phyloP scores from a whole-genome alignment of 2,888 invertebrate species.

The Zele albiditarsus region DNA sequence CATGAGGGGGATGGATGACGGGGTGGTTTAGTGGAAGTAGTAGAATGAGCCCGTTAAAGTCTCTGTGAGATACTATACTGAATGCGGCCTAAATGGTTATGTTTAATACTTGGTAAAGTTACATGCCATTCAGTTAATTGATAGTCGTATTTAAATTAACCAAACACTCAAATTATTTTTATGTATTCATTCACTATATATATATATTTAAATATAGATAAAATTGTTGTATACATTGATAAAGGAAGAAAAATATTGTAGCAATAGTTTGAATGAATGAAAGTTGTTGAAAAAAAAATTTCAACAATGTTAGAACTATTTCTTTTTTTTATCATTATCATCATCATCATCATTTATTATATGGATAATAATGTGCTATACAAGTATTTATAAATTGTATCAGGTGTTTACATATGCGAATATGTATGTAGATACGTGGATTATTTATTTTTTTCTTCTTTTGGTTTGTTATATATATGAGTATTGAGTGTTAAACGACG shows the following conservation, averaged over 20 bases:
- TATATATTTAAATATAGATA: conserved; percentile 9
- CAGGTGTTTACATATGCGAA: background rate
- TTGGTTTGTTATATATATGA: background rate
- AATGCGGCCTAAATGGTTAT: conserved; percentile 41
- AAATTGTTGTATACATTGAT: conserved; percentile 19
- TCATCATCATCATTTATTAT: background rate
- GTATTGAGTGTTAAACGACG: conserved; percentile 27
- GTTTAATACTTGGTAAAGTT: background rate
- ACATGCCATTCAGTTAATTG: conserved; percentile 50
- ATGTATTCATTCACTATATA: conserved; percentile 7
- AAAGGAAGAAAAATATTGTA: no score
- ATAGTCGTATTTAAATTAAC: conserved; percentile 61
- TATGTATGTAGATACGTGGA: background rate
- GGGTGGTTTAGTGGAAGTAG: conserved; percentile 7
- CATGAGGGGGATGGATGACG: background rate
- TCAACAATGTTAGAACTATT: background rate
- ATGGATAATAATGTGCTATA: background rate
- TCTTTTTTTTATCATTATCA: no score
- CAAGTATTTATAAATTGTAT: background rate
- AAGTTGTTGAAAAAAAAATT: no score
- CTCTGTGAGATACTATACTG: conserved; percentile 53
- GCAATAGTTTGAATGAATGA: no score
- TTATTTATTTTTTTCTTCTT: background rate
- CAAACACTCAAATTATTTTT: conserved; percentile 51
- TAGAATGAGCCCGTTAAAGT: conserved; percentile 2